A percentile compares a stretch with the other conserved stretches of the same genome.
These are phyloP conservation scores for Mimachlamys varia DNA, from an alignment of 2,888 invertebrate species.

Conservation along the genomic window DNA sequence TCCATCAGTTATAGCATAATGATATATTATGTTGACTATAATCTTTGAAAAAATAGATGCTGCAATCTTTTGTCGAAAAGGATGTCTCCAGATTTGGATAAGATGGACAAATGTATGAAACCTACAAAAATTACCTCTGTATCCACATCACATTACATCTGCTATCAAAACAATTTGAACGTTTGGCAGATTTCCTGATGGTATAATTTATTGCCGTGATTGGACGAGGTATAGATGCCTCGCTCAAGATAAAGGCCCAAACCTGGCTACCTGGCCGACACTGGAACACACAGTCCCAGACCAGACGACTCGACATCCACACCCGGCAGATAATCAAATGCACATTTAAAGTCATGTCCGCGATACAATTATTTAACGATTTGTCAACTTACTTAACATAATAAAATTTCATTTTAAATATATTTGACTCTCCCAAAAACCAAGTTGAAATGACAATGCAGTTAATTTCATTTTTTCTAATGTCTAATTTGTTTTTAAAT, in stretches of 20 bases:
- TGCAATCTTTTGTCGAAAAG: not conserved
- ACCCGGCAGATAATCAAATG: not conserved
- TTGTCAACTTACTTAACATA: not conserved
- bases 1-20: too few relatives aligned
- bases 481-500: too few relatives aligned
- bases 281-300: not conserved
- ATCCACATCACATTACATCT: not conserved
- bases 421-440: too few relatives aligned
- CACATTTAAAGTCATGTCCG: not conserved
- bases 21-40: too few relatives aligned
- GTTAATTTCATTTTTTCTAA: too few relatives aligned
- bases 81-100: not conserved
- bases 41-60: not conserved
- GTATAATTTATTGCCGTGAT: not conserved
- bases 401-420: too few relatives aligned
- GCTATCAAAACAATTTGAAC: not conserved
- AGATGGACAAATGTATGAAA: not conserved
- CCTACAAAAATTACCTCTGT: not conserved
- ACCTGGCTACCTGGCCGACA: not conserved
- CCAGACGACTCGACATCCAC: conserved; percentile 1
- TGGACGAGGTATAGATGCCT: not conserved
- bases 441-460: too few relatives aligned
- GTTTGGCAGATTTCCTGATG: conserved; percentile 1
- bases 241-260: not conserved
- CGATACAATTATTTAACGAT: not conserved